A percentile compares a stretch with the other conserved stretches of the same genome.
Conservation (phyloP, 2,797 vertebrate genomes). For the Gymnoscopelus microlampas region DNA sequence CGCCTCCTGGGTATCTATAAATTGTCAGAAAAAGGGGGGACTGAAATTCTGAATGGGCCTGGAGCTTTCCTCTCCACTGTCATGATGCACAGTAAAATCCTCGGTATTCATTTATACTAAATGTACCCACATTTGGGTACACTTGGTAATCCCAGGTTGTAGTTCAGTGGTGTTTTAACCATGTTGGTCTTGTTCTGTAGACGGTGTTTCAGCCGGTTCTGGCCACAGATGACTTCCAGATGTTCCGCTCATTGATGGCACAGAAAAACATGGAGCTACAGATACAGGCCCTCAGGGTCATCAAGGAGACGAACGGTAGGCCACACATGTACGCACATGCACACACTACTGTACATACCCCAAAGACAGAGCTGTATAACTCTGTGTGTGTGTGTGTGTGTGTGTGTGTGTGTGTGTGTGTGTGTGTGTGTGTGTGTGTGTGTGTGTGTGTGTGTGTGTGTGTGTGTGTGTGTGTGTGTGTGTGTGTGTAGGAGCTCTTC, state of each 20-base stretch:
- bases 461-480: slow-evolving; percentile 21
- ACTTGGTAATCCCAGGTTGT: neutral
- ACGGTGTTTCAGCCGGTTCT: slow-evolving; percentile 91
- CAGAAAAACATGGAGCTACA: slow-evolving; percentile 99
- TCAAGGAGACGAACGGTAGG: slow-evolving; percentile 95
- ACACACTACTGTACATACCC: slow-evolving; percentile 1
- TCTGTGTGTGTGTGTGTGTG: neutral
- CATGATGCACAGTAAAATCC: too few species aligned
- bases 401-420: neutral
- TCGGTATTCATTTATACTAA: too few species aligned
- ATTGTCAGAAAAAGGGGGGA: too few species aligned
- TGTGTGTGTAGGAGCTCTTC: slow-evolving; percentile 85
- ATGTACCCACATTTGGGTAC: neutral
- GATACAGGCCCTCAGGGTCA: slow-evolving; percentile 94
- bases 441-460: slow-evolving; percentile 10
- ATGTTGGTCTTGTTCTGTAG: slow-evolving; percentile 69
- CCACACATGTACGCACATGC: neutral
- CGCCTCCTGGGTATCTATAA: too few species aligned
- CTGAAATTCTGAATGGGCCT: too few species aligned
- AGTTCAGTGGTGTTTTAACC: neutral
- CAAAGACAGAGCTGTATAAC: neutral
- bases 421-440: neutral
- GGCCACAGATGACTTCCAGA: slow-evolving; percentile 95
- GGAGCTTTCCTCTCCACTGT: too few species aligned
- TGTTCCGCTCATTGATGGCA: slow-evolving; percentile 96